Evolutionary conservation across 2,888 invertebrate species (phyloP).

Genomic region (Epinotia demarniana): DNA sequence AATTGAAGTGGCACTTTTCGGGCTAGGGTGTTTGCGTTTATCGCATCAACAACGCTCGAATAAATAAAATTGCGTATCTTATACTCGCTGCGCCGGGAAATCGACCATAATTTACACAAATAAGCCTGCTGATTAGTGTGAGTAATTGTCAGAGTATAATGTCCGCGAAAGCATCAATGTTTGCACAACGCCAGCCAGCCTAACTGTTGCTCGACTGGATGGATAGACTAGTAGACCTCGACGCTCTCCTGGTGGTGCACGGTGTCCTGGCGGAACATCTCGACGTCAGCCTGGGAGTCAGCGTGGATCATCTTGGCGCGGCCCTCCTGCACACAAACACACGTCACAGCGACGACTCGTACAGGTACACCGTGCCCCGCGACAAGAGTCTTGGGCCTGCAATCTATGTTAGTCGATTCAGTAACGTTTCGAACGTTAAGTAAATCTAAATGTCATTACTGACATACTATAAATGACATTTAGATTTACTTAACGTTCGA

Average conservation of each 20-base stretch:
- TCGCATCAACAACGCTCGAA: neutral
- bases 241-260: conserved; percentile 84
- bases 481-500: no score
- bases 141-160: neutral
- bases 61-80: neutral
- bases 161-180: neutral
- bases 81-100: no score
- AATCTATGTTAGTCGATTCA: neutral
- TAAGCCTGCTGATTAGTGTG: neutral
- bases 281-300: conserved; percentile 90
- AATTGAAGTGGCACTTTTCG: no score
- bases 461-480: no score
- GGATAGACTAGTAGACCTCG: conserved; percentile 72
- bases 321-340: conserved; percentile 65
- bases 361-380: conserved; percentile 46
- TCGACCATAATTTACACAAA: neutral
- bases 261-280: conserved; percentile 89
- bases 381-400: conserved; percentile 40
- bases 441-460: no score
- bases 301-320: conserved; percentile 86
- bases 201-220: neutral
- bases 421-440: no score
- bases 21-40: neutral
- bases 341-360: conserved; percentile 42
- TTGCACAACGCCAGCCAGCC: neutral